A percentile compares a stretch with the other conserved stretches of the same genome.
Evolutionary conservation across 2,113 vertebrate genomes (phyloP).

Genomic region (Sinocyclocheilus maitianheensis): DNA sequence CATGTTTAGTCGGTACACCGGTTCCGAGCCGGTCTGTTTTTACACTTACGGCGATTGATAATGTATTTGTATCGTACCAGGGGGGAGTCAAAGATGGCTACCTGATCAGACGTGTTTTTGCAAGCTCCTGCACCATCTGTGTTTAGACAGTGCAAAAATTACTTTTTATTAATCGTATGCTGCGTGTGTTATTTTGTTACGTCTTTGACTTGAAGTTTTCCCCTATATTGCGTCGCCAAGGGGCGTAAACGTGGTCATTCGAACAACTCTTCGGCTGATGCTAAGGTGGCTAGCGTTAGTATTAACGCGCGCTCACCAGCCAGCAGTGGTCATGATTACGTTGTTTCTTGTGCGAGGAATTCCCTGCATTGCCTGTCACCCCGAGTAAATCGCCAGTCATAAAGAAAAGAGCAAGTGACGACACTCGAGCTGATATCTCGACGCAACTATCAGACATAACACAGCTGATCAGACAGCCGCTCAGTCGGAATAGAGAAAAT

Average conservation of each 20-base stretch:
- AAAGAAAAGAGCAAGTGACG: neutral
- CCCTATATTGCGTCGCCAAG: neutral
- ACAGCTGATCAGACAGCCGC: neutral
- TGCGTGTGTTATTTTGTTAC: neutral
- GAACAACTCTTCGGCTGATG: neutral
- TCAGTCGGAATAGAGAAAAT: neutral
- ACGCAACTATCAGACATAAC: neutral
- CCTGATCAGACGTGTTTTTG: neutral
- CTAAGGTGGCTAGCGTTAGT: neutral
- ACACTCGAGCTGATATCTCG: neutral
- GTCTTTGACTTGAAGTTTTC: too few relatives aligned
- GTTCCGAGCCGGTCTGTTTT: too few relatives aligned
- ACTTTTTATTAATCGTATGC: neutral
- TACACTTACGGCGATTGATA: too few relatives aligned
- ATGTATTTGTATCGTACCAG: too few relatives aligned
- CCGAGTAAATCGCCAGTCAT: neutral
- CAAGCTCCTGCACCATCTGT: neutral
- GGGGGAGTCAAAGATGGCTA: neutral
- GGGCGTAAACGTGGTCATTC: neutral
- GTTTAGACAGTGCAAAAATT: neutral
- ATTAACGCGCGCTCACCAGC: neutral
- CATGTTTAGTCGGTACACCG: too few relatives aligned
- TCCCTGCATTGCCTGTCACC: neutral
- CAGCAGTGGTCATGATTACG: neutral
- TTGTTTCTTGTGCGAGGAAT: neutral